Conservation (phyloP, 30 jellyfish, hydroid and myxozoan genomes). For the Hydra vulgaris region DNA sequence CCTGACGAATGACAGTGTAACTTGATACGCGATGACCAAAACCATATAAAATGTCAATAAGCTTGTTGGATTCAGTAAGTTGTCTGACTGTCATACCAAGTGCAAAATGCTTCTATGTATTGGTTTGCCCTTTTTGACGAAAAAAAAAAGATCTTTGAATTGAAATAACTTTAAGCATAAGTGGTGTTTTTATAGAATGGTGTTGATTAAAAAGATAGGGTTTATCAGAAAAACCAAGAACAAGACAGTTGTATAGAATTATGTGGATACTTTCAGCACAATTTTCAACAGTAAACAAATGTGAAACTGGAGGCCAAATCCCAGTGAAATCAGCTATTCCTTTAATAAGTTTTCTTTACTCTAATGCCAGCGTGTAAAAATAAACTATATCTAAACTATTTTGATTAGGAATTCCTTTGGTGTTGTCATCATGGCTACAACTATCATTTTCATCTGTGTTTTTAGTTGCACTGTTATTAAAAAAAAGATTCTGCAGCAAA, state of each 20-base stretch:
- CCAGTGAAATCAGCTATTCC: conserved; percentile 27
- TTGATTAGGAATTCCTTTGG: conserved; percentile 17
- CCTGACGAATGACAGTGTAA: conserved; percentile 42
- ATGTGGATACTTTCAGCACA: conserved; percentile 25
- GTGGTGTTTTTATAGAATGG: conserved; percentile 1
- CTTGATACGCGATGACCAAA: conserved; percentile 51
- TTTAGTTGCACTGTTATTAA: conserved; percentile 15
- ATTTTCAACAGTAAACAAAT: conserved; percentile 19
- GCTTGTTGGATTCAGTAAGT: conserved; percentile 32
- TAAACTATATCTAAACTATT: conserved; percentile 12
- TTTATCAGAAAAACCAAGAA: conserved; percentile 36
- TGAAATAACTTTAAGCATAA: conserved; percentile 22
- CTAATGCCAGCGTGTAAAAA: conserved; percentile 25
- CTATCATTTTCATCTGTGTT: conserved; percentile 27
- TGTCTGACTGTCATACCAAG: conserved; percentile 53
- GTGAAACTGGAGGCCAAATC: conserved; percentile 52
- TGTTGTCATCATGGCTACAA: neutral
- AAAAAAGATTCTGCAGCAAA: conserved; percentile 31
- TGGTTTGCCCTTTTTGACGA: conserved; percentile 13
- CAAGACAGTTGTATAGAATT: conserved; percentile 24
- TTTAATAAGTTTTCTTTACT: conserved; percentile 32
- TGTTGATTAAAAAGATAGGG: conserved; percentile 28
- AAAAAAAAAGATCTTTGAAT: conserved; percentile 29
- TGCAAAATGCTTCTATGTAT: conserved; percentile 40
- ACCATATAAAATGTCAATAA: conserved; percentile 25